Percentiles rank a stretch among this genome's conserved stretches.
Conservation (phyloP, 2,888 invertebrate species). For the Cordilura impudica region DNA sequence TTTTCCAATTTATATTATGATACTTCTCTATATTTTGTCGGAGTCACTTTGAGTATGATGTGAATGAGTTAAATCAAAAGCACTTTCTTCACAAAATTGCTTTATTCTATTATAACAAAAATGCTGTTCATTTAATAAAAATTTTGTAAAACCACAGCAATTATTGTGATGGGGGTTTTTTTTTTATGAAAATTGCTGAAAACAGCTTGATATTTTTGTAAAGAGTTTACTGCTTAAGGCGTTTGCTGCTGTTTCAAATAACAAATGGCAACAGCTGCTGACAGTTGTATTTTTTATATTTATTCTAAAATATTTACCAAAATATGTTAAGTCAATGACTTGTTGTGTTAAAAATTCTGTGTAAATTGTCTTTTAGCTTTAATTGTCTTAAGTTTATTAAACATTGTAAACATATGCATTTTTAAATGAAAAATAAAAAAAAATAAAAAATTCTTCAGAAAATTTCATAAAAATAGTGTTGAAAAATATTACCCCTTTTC, state of each 20-base stretch:
- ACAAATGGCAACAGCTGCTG: constrained; percentile 28
- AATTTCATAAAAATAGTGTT: neutral
- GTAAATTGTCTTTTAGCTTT: too few relatives aligned
- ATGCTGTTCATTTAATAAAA: too few relatives aligned
- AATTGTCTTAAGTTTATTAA: too few relatives aligned
- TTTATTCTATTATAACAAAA: too few relatives aligned
- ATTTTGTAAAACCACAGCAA: neutral
- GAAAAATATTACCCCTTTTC: neutral
- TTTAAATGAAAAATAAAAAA: too few relatives aligned
- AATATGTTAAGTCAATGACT: constrained; percentile 29
- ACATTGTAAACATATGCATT: neutral
- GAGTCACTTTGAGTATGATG: too few relatives aligned
- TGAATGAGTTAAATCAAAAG: too few relatives aligned
- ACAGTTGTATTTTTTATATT: constrained; percentile 1
- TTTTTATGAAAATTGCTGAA: neutral
- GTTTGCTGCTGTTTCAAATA: neutral
- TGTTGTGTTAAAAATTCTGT: constrained; percentile 15
- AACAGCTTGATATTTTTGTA: neutral
- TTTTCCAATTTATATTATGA: too few relatives aligned
- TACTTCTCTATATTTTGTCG: too few relatives aligned
- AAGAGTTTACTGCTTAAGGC: neutral
- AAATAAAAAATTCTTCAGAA: neutral
- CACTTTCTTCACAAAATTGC: too few relatives aligned
- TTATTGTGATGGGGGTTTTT: neutral
- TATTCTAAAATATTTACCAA: neutral